A percentile compares a stretch with the other conserved stretches of the same genome.
Evolutionary conservation across 2,113 vertebrate species (phyloP).

Genomic region (Hydrochoerus hydrochaeris): DNA sequence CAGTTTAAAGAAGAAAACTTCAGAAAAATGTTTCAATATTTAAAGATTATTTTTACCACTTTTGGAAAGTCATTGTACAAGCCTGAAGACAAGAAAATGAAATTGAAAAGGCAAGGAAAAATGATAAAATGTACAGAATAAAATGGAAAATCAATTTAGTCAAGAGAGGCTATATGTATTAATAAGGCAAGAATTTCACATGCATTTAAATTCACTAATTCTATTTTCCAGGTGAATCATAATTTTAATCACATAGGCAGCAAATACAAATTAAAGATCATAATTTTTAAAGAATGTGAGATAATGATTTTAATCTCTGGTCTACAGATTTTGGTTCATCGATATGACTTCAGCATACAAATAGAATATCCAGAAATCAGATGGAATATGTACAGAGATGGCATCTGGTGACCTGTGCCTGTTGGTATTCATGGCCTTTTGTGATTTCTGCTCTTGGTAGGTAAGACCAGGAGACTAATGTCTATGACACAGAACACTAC

Average conservation of each 20-base stretch:
- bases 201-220: background rate
- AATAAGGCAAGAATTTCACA: background rate
- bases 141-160: background rate
- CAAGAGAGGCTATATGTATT: background rate
- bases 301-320: background rate
- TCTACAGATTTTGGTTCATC: background rate
- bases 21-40: background rate
- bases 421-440: background rate
- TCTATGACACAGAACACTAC: background rate
- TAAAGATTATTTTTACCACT: background rate
- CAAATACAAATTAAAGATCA: background rate
- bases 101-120: background rate
- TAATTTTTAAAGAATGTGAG: background rate
- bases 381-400: background rate
- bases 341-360: background rate
- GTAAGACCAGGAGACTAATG: background rate
- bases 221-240: background rate
- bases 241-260: background rate
- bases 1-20: background rate
- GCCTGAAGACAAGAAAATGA: background rate
- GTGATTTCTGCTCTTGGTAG: background rate
- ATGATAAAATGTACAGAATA: background rate
- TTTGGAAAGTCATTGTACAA: background rate
- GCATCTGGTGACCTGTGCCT: background rate
- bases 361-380: background rate